Conservation (phyloP, 2,797 vertebrate species). For the Cirrhinus molitorella region DNA sequence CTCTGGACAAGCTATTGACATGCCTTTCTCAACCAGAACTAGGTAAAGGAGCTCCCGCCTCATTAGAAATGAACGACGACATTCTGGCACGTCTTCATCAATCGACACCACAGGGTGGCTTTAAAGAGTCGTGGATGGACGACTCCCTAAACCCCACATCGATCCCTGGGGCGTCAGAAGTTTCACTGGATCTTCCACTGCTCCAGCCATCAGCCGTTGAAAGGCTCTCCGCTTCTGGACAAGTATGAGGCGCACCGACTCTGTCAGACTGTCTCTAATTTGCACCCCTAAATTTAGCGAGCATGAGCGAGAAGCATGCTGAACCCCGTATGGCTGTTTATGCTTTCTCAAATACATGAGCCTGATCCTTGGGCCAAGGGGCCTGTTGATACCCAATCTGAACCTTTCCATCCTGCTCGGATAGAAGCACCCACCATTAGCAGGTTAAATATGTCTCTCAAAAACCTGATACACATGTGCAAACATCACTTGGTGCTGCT, state of each 20-base stretch:
- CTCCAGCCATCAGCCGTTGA: slow-evolving; percentile 78
- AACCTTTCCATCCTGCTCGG: slow-evolving; percentile 9
- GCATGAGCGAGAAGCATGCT: slow-evolving; percentile 31
- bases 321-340: slow-evolving; percentile 35
- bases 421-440: slow-evolving; percentile 24
- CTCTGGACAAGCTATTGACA: slow-evolving; percentile 77
- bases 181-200: slow-evolving; percentile 77
- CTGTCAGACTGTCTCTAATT: slow-evolving; percentile 34
- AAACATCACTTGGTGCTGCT: neutral
- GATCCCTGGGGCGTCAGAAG: slow-evolving; percentile 73
- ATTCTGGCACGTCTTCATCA: slow-evolving; percentile 64
- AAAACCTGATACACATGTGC: slow-evolving; percentile 5
- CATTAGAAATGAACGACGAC: slow-evolving; percentile 64
- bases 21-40: slow-evolving; percentile 18
- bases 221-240: slow-evolving; percentile 92
- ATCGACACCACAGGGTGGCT: slow-evolving; percentile 71
- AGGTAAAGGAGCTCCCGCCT: slow-evolving; percentile 68
- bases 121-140: slow-evolving; percentile 83
- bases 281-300: slow-evolving; percentile 40
- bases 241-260: slow-evolving; percentile 82
- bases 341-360: slow-evolving; percentile 20
- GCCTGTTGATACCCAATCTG: slow-evolving; percentile 40
- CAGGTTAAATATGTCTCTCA: slow-evolving; percentile 28
- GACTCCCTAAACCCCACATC: slow-evolving; percentile 77
- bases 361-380: slow-evolving; percentile 27